Evolutionary conservation across 2,888 invertebrate genomes (phyloP).

Genomic region (Escarpia spicata): DNA sequence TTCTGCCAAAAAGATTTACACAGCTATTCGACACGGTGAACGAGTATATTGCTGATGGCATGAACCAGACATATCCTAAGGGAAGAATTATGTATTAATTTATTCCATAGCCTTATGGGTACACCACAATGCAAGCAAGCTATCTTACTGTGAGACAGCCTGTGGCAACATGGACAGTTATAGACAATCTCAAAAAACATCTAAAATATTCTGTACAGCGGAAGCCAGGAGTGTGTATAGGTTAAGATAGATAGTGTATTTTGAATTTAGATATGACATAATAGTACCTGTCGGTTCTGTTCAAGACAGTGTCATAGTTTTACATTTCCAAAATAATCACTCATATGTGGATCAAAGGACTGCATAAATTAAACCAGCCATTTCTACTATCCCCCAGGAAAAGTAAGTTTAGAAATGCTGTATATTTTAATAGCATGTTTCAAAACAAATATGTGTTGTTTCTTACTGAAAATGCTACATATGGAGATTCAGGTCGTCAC

Average conservation of each 20-base stretch:
- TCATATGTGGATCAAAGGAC: not conserved
- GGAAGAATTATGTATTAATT: constrained; percentile 16
- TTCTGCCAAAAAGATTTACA: not conserved
- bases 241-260: not conserved
- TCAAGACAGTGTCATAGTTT: not conserved
- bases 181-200: not conserved
- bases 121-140: no score
- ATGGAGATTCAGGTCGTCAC: no score
- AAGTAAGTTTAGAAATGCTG: not conserved
- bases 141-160: not conserved
- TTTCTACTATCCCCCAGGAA: not conserved
- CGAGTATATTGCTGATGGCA: not conserved
- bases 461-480: no score
- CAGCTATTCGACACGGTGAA: not conserved
- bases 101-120: not conserved
- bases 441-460: not conserved
- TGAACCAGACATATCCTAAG: not conserved
- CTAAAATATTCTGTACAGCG: no score
- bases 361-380: not conserved
- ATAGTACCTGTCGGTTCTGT: not conserved
- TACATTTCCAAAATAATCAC: not conserved
- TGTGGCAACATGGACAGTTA: not conserved
- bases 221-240: no score
- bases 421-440: not conserved
- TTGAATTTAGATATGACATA: not conserved